Percentiles rank a stretch among this genome's conserved stretches.
Evolutionary conservation across 1,140 invertebrate species (phyloP).

Genomic region (Watersipora subatra): DNA sequence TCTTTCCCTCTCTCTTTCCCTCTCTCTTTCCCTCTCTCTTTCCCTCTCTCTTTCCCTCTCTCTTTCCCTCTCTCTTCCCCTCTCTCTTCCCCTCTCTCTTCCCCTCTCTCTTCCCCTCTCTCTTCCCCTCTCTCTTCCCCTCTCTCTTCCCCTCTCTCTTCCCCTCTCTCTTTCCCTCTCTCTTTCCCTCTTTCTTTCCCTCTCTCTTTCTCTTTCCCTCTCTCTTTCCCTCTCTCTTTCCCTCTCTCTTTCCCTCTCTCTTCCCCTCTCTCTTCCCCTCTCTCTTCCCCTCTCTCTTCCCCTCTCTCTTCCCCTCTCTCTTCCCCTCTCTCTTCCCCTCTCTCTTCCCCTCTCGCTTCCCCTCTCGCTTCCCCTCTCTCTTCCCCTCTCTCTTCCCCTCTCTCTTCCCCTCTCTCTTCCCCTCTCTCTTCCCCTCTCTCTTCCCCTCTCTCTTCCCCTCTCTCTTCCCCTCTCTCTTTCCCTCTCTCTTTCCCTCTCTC

Average conservation of each 20-base stretch:
- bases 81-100: too few species aligned
- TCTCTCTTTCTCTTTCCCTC: background rate
- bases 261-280: background rate
- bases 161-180: too few species aligned
- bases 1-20: too few species aligned
- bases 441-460: background rate
- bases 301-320: background rate
- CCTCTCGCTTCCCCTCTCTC: background rate
- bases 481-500: background rate
- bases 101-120: too few species aligned
- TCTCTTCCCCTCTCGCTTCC: background rate
- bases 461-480: background rate
- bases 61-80: too few species aligned
- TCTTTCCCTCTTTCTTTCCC: background rate
- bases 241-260: background rate
- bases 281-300: slow-evolving; percentile 5
- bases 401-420: background rate
- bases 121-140: too few species aligned
- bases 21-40: too few species aligned
- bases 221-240: background rate
- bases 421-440: background rate
- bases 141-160: too few species aligned
- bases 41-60: too few species aligned
- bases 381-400: background rate
- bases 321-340: background rate